These are phyloP conservation scores for Arctopsyche grandis DNA, from an alignment of 1,140 invertebrate genomes.

Conservation along the genomic window DNA sequence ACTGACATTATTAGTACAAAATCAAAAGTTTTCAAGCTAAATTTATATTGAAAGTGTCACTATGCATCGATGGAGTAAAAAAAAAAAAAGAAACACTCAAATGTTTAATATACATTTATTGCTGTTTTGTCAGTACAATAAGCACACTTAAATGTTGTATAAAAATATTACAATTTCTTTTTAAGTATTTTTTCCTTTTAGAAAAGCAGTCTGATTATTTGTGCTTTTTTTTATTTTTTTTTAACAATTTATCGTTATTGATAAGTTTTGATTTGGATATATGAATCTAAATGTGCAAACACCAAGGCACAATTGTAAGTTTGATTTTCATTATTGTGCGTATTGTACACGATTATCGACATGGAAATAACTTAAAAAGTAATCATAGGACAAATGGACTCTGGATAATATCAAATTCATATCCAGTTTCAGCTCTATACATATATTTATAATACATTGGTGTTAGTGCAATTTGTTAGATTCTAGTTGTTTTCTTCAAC, in stretches of 20 bases:
- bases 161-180: constrained; percentile 31
- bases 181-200: no score
- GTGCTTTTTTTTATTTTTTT: constrained; percentile 11
- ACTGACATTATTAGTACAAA: background rate
- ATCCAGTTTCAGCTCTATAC: no score
- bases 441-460: no score
- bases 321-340: no score
- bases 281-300: background rate
- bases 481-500: no score
- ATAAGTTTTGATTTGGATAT: background rate
- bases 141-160: constrained; percentile 38
- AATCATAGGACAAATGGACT: no score
- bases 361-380: no score
- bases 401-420: no score
- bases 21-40: background rate
- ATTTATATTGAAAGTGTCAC: background rate
- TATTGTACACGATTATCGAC: no score
- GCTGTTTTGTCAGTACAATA: constrained; percentile 41
- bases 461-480: no score
- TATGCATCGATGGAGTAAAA: background rate
- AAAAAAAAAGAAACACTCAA: background rate
- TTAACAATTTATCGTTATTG: background rate
- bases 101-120: constrained; percentile 28
- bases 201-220: constrained; percentile 27
- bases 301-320: constrained; percentile 16